Percentiles rank a stretch among this genome's conserved stretches.
These are phyloP conservation scores for Trichogramma dendrolimi DNA, from an alignment of 2,888 invertebrate genomes.

Conservation along the genomic window DNA sequence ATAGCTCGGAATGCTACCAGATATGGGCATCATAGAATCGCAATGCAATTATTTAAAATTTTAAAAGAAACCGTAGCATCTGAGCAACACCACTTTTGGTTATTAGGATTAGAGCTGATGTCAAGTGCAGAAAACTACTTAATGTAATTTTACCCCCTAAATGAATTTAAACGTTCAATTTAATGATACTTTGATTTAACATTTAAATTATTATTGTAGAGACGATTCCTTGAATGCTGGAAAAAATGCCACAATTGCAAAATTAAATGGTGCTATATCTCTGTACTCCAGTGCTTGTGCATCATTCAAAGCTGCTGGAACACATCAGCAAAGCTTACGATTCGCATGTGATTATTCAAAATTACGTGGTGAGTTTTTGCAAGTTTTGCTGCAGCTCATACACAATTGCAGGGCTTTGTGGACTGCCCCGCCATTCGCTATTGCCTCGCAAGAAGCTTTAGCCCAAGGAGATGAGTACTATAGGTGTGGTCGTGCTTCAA, in stretches of 20 bases:
- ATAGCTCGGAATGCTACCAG: slow-evolving; percentile 82
- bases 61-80: slow-evolving; percentile 71
- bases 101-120: slow-evolving; percentile 73
- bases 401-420: slow-evolving; percentile 72
- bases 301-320: slow-evolving; percentile 62
- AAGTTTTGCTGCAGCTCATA: slow-evolving; percentile 62
- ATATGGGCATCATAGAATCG: slow-evolving; percentile 76
- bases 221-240: slow-evolving; percentile 15
- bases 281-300: slow-evolving; percentile 49
- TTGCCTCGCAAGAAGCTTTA: slow-evolving; percentile 78
- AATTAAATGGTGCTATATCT: slow-evolving; percentile 45
- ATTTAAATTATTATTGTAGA: slow-evolving; percentile 9
- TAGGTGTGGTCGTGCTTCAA: slow-evolving; percentile 74
- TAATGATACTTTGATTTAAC: neutral
- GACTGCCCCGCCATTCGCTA: slow-evolving; percentile 89
- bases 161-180: neutral
- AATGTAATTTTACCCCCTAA: slow-evolving; percentile 41
- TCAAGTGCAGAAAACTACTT: slow-evolving; percentile 70
- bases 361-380: slow-evolving; percentile 71
- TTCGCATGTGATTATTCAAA: slow-evolving; percentile 76
- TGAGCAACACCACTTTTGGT: slow-evolving; percentile 85
- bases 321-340: slow-evolving; percentile 60
- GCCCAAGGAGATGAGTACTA: slow-evolving; percentile 74
- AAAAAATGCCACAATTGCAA: slow-evolving; percentile 41
- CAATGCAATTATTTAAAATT: slow-evolving; percentile 61